Conservation (phyloP, 2,888 invertebrate genomes). For the Biston betularia region DNA sequence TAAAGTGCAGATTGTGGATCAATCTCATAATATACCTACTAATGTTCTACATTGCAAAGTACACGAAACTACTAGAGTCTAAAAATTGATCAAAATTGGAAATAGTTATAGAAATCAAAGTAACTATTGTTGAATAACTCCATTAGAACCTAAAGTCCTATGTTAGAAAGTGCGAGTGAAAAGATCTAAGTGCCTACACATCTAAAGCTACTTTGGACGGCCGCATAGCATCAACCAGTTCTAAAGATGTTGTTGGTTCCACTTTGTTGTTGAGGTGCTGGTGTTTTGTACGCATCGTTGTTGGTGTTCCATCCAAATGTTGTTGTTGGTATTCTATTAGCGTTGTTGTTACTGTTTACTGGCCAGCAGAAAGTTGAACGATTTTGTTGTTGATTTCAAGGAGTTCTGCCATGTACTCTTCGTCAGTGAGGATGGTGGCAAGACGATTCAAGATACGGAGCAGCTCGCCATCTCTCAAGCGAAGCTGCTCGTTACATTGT, state of each 20-base stretch:
- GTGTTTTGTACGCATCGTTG: not conserved
- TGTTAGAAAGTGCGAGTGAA: conserved; percentile 13
- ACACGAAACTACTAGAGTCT: too few species aligned
- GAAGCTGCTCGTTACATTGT: conserved; percentile 91
- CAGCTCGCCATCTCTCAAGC: conserved; percentile 88
- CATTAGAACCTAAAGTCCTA: conserved; percentile 8
- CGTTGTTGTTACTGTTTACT: conserved; percentile 47
- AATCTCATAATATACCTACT: not conserved
- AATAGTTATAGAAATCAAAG: conserved; percentile 3
- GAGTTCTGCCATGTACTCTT: conserved; percentile 91
- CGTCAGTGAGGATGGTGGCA: conserved; percentile 90
- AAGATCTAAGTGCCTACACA: conserved; percentile 21
- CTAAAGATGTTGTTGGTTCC: not conserved
- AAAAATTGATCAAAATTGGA: not conserved
- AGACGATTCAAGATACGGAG: conserved; percentile 88
- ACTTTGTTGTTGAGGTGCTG: not conserved
- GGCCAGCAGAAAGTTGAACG: conserved; percentile 77
- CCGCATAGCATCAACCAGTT: conserved; percentile 23
- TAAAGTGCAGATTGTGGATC: conserved; percentile 1
- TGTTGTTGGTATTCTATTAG: not conserved
- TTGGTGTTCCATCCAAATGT: conserved; percentile 3
- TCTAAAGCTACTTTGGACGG: conserved; percentile 17
- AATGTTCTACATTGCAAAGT: conserved; percentile 16
- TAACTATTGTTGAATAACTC: not conserved
- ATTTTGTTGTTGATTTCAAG: conserved; percentile 92